These are phyloP conservation scores for Pelobates cultripes DNA, from an alignment of 2,797 vertebrate genomes.

Conservation along the genomic window DNA sequence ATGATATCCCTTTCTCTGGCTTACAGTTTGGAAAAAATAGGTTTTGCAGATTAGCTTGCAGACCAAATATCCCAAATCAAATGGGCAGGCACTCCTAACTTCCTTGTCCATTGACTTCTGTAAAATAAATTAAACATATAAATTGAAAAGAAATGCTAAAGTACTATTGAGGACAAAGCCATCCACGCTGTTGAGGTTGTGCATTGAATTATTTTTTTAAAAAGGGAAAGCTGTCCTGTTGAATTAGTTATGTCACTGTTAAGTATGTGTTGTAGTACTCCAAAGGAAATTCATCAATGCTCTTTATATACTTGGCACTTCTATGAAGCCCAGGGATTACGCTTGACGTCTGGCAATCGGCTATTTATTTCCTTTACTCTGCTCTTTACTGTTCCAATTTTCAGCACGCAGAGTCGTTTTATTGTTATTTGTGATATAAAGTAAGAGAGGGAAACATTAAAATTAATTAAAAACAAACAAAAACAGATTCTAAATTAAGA, in stretches of 20 bases:
- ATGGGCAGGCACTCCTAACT: not conserved
- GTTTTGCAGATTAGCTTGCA: not conserved
- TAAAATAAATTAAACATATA: conserved; percentile 37
- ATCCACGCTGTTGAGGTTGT: not conserved
- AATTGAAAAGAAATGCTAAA: conserved; percentile 7
- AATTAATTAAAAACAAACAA: not conserved
- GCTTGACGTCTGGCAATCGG: conserved; percentile 17
- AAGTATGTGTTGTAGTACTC: conserved; percentile 27
- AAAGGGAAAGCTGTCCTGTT: conserved; percentile 32
- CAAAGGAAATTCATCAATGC: conserved; percentile 44
- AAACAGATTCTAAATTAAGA: too few relatives aligned
- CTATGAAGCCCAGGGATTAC: conserved; percentile 21
- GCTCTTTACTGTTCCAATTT: conserved; percentile 22
- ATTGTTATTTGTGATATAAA: conserved; percentile 20
- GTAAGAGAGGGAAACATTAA: not conserved
- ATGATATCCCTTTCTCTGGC: not conserved
- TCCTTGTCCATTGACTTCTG: not conserved
- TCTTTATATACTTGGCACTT: conserved; percentile 35
- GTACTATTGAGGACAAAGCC: not conserved
- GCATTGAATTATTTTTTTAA: conserved; percentile 10
- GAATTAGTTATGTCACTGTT: conserved; percentile 38
- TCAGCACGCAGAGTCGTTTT: conserved; percentile 38
- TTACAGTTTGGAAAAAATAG: not conserved
- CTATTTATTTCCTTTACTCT: conserved; percentile 36
- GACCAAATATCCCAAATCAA: not conserved